Percentiles rank a stretch among this genome's conserved stretches.
Evolutionary conservation across 2,113 vertebrate genomes (phyloP).

Genomic region (Mirza zaza): DNA sequence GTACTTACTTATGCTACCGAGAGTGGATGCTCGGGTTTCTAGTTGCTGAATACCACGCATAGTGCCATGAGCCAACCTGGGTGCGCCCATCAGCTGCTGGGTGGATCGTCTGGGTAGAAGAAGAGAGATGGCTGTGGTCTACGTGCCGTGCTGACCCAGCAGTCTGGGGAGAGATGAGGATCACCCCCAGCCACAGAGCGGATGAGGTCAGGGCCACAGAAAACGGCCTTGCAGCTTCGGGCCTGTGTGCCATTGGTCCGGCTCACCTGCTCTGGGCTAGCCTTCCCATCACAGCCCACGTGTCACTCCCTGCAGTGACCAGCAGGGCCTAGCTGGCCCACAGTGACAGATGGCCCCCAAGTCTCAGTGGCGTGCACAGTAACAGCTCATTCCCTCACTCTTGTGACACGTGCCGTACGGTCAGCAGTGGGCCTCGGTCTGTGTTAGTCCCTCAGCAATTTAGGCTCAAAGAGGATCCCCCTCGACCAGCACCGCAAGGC

Average conservation of each 20-base stretch:
- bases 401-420: rapidly evolving
- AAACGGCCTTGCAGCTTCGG: too few species aligned
- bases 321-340: neutral
- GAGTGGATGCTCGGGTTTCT: neutral
- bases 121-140: neutral
- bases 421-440: too few species aligned
- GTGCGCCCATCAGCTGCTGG: neutral
- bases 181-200: too few species aligned
- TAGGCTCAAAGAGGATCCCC: rapidly evolving
- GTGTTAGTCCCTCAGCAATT: neutral
- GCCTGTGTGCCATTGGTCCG: rapidly evolving
- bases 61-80: neutral
- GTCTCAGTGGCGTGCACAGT: neutral
- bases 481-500: neutral
- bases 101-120: neutral
- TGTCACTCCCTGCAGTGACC: neutral
- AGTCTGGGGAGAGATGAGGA: neutral
- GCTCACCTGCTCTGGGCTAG: neutral
- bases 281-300: too few species aligned
- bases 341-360: neutral
- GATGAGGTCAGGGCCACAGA: neutral
- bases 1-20: neutral
- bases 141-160: neutral
- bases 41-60: rapidly evolving
- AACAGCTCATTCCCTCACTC: neutral